Percentiles rank a stretch among this genome's conserved stretches.
phyloP scores from a whole-genome alignment of 2,888 invertebrate genomes.

The Aelia acuminata region DNA sequence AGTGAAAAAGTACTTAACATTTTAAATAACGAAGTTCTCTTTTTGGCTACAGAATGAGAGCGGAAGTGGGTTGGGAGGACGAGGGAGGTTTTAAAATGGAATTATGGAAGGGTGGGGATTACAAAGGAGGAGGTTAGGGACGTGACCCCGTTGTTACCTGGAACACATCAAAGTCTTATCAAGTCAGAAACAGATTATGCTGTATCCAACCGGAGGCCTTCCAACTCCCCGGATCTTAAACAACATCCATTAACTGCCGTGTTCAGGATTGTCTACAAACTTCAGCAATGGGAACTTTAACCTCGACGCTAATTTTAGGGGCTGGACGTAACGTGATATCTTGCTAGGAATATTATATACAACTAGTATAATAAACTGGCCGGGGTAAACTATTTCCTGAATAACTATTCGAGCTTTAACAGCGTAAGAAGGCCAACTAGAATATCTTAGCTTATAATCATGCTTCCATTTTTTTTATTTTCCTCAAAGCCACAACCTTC shows the following conservation, averaged over 20 bases:
- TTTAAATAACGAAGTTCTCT: too few relatives aligned
- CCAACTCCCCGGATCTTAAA: background rate
- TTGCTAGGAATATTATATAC: background rate
- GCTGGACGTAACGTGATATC: background rate
- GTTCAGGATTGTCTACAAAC: constrained; percentile 29
- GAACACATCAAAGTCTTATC: constrained; percentile 47
- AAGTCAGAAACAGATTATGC: constrained; percentile 43
- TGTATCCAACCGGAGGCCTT: background rate
- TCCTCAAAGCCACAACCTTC: too few relatives aligned
- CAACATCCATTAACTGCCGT: constrained; percentile 16
- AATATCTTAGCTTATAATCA: too few relatives aligned
- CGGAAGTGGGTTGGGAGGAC: background rate
- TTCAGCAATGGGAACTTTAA: constrained; percentile 29
- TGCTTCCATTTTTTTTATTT: too few relatives aligned
- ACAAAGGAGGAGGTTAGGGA: constrained; percentile 35
- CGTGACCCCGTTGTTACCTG: background rate
- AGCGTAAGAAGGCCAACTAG: too few relatives aligned
- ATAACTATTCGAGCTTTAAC: too few relatives aligned
- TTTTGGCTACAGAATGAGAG: background rate
- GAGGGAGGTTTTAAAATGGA: constrained; percentile 24
- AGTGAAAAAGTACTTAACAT: too few relatives aligned
- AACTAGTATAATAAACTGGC: background rate
- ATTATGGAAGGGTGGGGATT: constrained; percentile 22
- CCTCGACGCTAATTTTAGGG: background rate
- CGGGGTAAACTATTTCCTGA: background rate